phyloP scores from a whole-genome alignment of 2,888 invertebrate species.

The Anaspis maculata region DNA sequence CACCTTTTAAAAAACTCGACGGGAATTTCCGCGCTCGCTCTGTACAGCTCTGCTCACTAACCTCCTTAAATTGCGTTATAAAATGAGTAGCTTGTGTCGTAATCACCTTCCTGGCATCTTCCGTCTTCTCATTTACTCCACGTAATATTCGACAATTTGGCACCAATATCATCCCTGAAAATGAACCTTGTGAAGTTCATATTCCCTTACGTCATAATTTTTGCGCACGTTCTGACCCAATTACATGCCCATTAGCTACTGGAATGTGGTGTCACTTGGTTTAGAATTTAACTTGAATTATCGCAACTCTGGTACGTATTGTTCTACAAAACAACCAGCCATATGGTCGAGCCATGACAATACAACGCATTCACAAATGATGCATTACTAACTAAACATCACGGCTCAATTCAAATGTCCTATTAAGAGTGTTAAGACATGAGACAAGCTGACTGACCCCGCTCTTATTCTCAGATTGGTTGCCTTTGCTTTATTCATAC shows the following conservation, averaged over 20 bases:
- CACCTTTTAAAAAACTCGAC: too few relatives aligned
- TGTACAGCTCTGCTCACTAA: constrained; percentile 9
- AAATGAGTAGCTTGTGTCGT: constrained; percentile 17
- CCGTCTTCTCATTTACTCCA: constrained; percentile 11
- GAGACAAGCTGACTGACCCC: too few relatives aligned
- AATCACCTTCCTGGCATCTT: constrained; percentile 10
- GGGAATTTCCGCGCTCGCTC: constrained; percentile 9
- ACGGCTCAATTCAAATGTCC: constrained; percentile 11
- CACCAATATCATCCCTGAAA: neutral
- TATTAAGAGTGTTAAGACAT: too few relatives aligned
- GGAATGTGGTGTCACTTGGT: too few relatives aligned
- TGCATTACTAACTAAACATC: constrained; percentile 11
- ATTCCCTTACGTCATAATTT: too few relatives aligned
- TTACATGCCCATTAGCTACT: constrained; percentile 6
- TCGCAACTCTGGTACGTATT: neutral
- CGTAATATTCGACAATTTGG: constrained; percentile 13
- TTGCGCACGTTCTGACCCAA: too few relatives aligned
- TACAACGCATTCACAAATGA: constrained; percentile 4
- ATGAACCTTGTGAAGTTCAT: too few relatives aligned
- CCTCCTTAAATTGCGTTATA: constrained; percentile 17
- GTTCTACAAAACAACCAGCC: neutral
- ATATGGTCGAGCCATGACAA: neutral
- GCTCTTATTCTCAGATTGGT: too few relatives aligned
- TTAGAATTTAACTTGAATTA: too few relatives aligned
- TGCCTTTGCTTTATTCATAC: too few relatives aligned